Evolutionary conservation across 2,888 invertebrate species (phyloP), one percentile per base, ranked within the genome.

Genomic region (Lepidochrysops patricia): DNA sequence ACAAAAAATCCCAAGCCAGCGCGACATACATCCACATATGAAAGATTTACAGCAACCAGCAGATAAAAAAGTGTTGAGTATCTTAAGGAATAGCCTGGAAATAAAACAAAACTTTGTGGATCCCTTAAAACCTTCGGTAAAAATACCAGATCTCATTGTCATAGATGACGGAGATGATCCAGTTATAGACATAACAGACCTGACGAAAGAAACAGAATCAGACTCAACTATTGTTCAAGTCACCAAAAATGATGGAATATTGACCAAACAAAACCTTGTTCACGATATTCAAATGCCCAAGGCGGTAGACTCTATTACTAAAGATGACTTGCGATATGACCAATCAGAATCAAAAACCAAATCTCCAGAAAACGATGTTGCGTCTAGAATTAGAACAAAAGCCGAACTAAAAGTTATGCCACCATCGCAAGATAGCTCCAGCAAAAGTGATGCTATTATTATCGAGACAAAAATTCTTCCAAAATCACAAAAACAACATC

Each of bases 361-460:
- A 70, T 82, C 84, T 37, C 83, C 85, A 23, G 89, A 89, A 76
- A 83, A 79, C 62, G 90, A 90, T 65, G 85, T 94, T 52, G 93
- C 93, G 37, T 93, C 95, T 9, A 90, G 96, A 72, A 96, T 96
- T 72, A 90, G 96, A 66, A 97, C 96, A 2, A 96, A 96, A 84
- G 96, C 95, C 1, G 96, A 96, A 82, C 83, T 96, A 43, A 97
- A 96, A 80, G 91, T 82, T 34, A 81, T 85, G 82, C 87, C 84
- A 27, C 83, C 85, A n/a, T 80, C 84, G 48, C 80, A 83, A 70
- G 84, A 86, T 61, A 73, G 63, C 63, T 65, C 71, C 43, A 23
- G 71, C 19, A 82, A 79, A 71, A 27, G 68, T 32, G 80, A 80
- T 29, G 62, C 63, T 13, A 80, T 61, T 59, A 34, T 63, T n/a